A percentile compares a stretch with the other conserved stretches of the same genome.
These are phyloP conservation scores for Chloropsis cyanopogon DNA, from an alignment of 2,113 vertebrate genomes.

Conservation along the genomic window DNA sequence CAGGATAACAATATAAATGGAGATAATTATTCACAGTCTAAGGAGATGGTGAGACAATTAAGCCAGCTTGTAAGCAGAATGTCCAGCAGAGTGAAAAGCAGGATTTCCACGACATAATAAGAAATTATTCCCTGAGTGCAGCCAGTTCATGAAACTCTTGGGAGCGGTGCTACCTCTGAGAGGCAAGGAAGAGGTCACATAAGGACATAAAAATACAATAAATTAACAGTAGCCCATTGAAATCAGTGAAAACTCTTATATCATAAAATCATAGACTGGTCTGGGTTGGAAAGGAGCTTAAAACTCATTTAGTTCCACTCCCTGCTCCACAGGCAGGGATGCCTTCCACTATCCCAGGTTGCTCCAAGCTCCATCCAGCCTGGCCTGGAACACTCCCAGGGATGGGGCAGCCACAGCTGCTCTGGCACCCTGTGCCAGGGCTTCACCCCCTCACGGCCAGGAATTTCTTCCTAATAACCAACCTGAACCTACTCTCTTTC, in stretches of 20 bases:
- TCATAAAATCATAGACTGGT: neutral
- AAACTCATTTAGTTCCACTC: neutral
- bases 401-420: neutral
- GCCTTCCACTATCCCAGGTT: neutral
- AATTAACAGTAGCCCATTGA: neutral
- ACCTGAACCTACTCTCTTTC: neutral
- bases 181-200: neutral
- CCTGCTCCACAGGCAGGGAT: neutral
- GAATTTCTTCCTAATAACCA: neutral
- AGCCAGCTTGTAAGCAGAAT: neutral
- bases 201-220: neutral
- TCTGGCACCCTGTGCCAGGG: neutral
- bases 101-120: neutral
- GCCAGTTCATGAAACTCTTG: neutral
- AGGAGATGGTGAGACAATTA: slow-evolving; percentile 1
- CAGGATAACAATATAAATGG: slow-evolving; percentile 44
- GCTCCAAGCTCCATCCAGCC: neutral
- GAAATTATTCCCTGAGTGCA: neutral
- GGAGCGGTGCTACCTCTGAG: neutral
- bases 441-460: rapidly evolving
- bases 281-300: neutral
- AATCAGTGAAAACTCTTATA: neutral
- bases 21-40: slow-evolving; percentile 37
- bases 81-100: neutral
- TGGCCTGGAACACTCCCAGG: neutral